Evolutionary conservation across 2,113 vertebrate genomes (phyloP), one percentile per base, ranked within the genome.

Genomic region (Falco punctatus): DNA sequence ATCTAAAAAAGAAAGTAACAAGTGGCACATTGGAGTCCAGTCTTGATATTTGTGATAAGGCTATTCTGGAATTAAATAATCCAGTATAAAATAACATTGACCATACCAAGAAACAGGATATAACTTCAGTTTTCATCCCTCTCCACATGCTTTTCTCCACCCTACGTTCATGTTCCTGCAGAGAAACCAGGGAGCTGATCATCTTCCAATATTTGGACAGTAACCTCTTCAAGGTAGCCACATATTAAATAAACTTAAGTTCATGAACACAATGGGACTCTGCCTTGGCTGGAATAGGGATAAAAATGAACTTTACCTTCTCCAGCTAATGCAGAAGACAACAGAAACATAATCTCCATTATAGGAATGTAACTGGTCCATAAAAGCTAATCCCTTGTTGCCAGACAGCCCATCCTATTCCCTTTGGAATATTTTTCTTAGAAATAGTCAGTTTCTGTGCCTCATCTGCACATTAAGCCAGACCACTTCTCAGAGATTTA

Each of bases 261-360:
- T 82, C 5, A 17, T 48, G 0, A 2, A 5, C 13, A 66, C 6
- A 64, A 14, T 1, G 3, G 4, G 27, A 35, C 14, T 84, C 73
- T 2, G 77, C 8, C 9, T 61, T 24, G 7, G 5, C 40, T 77
- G 18, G 14, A 89, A 62, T 4, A 1, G n/a, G 16, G 3, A 2
- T 35, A 54, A 86, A 81, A 40, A 49, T 11, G 3, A 38, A 55
- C 11, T 79, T 71, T 3, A 48, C 11, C 4, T 24, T 88, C 35
- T 65, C 11, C 42, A 92, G 30, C 17, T 52, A 61, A 30, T 17
- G 9, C 14, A 65, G 58, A 65, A 65, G 6, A 21, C 23, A 86
- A 52, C 4, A 75, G 62, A 85, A 85, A 82, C 19, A 30, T 6
- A 19, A 35, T 40, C 80, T 44, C 38, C 3, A 2, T 13, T 46